Evolutionary conservation across 2,888 invertebrate genomes (phyloP), one percentile per base, ranked within the genome.

Genomic region (Himalopsyche kuldschensis): DNA sequence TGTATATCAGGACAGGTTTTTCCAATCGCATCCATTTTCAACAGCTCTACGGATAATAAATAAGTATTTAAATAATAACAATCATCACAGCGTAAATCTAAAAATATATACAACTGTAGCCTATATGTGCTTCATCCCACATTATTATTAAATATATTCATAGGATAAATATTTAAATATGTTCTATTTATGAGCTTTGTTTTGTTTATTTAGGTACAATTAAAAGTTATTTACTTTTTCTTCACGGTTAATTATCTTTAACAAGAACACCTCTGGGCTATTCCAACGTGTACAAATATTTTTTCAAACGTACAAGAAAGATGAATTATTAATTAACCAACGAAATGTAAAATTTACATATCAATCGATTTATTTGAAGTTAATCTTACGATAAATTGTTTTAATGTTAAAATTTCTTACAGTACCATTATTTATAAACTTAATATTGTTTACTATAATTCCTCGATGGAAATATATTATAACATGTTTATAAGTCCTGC

Each of bases 111-210:
- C n/a, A n/a, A n/a, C 10, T 55, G 4, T 20, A n/a, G 55, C 55
- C 3, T 24, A 20, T 55, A 20, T 20, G 55, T 48, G 48, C 48
- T n/a, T 20, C n/a, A 8, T 48, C 48, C n/a, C 48, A 20, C 55
- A 20, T 55, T 15, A 15, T 55, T 20, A 1, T 3, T 20, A 82
- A 63, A 79, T 24, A 63, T 78, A 75, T 82, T 79, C 75, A 82
- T 75, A 82, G 27, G n/a, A 41, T 79, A 82, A 82, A 82, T 82
- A 82, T 82, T 82, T 79, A 79, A 78, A 69, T 79, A 47, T 41
- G 78, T 69, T 63, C 46, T 82, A 82, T 82, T 82, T 82, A 82
- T 79, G 82, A 82, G 78, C 35, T 75, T 82, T 79, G 82, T 82
- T 82, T 82, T 69, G 78, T 78, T 78, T 82, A 79, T 82, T 82